phyloP scores from a whole-genome alignment of 1,140 invertebrate species.

The Parasteatoda tepidariorum region DNA sequence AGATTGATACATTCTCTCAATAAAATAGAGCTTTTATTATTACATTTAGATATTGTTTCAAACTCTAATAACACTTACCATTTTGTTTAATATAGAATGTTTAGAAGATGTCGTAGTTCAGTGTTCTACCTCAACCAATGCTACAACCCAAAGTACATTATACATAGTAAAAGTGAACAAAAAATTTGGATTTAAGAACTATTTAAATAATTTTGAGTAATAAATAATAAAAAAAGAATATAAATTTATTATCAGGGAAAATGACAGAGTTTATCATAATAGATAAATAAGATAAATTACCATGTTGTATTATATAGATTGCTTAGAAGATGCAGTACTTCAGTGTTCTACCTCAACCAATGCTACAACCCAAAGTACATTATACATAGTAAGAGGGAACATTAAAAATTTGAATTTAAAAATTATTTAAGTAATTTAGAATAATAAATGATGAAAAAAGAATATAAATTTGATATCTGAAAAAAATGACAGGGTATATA shows the following conservation, averaged over 20 bases:
- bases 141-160: constrained; percentile 53
- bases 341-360: constrained; percentile 44
- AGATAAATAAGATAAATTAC: too few species aligned
- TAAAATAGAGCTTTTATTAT: constrained; percentile 10
- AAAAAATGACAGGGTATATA: too few species aligned
- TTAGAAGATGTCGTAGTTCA: background rate
- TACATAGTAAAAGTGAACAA: background rate
- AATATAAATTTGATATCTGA: background rate
- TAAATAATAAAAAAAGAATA: background rate
- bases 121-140: constrained; percentile 43
- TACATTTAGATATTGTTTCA: constrained; percentile 48
- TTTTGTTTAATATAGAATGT: constrained; percentile 12
- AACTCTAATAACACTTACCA: constrained; percentile 47
- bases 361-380: constrained; percentile 54
- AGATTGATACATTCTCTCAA: background rate
- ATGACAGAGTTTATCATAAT: too few species aligned
- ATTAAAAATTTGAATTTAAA: background rate
- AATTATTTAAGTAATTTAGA: background rate
- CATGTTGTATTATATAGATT: constrained; percentile 21
- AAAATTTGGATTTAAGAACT: background rate
- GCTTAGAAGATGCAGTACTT: background rate
- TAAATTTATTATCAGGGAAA: background rate
- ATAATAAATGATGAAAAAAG: background rate
- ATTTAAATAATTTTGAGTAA: background rate
- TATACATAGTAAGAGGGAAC: background rate